Evolutionary conservation across 2,797 vertebrate species (phyloP).

Genomic region (Peromyscus melanophrys): DNA sequence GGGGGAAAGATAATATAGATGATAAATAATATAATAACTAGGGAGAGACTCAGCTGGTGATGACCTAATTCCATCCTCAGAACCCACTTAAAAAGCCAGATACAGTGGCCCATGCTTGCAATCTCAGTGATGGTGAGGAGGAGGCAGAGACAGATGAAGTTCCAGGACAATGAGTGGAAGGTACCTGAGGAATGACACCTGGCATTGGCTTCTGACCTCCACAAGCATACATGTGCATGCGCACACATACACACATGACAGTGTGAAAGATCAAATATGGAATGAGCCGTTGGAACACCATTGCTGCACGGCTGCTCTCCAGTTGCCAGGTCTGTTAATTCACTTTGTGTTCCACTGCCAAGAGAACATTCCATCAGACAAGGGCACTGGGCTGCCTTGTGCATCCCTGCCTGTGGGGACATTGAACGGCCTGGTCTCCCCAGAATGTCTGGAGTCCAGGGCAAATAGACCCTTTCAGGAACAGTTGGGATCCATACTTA

Average conservation of each 20-base stretch:
- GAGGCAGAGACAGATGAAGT: background rate
- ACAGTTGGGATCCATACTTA: conserved; percentile 3
- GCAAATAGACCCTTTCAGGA: background rate
- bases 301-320: background rate
- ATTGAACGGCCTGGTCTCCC: background rate
- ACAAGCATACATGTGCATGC: background rate
- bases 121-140: background rate
- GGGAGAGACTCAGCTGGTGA: background rate
- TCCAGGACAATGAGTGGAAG: background rate
- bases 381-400: background rate
- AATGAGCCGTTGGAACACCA: background rate
- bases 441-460: background rate
- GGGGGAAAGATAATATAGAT: background rate
- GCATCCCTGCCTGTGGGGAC: background rate
- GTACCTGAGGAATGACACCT: background rate
- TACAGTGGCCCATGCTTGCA: background rate
- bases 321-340: fast-evolving
- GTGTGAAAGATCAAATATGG: background rate
- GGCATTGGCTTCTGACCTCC: background rate
- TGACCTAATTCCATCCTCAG: background rate
- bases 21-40: too few relatives aligned
- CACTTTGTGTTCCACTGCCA: background rate
- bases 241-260: background rate
- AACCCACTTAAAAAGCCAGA: background rate
- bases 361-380: background rate